Percentiles rank a stretch among this genome's conserved stretches.
These are phyloP conservation scores for Anthoptus insignis DNA, from an alignment of 2,888 invertebrate genomes.

Conservation along the genomic window DNA sequence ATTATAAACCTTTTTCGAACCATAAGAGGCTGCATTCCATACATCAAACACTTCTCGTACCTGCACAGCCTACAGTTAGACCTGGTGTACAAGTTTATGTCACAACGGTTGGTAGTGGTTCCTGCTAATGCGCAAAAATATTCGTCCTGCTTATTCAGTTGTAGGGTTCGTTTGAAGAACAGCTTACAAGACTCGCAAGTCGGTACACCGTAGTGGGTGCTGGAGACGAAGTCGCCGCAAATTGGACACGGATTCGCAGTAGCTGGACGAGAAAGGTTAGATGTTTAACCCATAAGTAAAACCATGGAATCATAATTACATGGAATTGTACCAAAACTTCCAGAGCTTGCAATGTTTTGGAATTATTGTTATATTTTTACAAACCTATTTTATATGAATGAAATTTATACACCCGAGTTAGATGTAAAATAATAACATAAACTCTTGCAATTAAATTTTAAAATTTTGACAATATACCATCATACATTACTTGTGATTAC, in stretches of 20 bases:
- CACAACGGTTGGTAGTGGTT: conserved; percentile 46
- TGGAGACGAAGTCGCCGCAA: conserved; percentile 60
- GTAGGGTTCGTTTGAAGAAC: conserved; percentile 67
- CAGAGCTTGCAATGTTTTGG: too few species aligned
- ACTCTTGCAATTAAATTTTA: too few species aligned
- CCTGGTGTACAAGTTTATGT: conserved; percentile 55
- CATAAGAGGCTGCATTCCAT: conserved; percentile 59
- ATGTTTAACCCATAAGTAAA: background rate
- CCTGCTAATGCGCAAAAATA: conserved; percentile 55
- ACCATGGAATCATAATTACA: too few species aligned
- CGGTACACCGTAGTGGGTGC: conserved; percentile 62
- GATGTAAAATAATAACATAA: too few species aligned
- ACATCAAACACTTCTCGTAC: conserved; percentile 58
- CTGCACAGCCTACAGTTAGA: conserved; percentile 62
- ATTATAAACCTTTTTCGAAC: conserved; percentile 44
- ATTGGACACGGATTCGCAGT: conserved; percentile 64
- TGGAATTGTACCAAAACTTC: too few species aligned
- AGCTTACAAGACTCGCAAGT: conserved; percentile 69
- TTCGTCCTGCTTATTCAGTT: conserved; percentile 52
- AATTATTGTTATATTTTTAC: too few species aligned
- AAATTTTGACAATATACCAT: too few species aligned
- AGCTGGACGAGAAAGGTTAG: background rate
- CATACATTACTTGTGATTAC: too few species aligned
- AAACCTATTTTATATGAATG: too few species aligned
- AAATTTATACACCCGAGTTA: too few species aligned